Percentiles rank a stretch among this genome's conserved stretches.
Evolutionary conservation across 2,797 vertebrate species (phyloP).

Genomic region (Karalla daura): DNA sequence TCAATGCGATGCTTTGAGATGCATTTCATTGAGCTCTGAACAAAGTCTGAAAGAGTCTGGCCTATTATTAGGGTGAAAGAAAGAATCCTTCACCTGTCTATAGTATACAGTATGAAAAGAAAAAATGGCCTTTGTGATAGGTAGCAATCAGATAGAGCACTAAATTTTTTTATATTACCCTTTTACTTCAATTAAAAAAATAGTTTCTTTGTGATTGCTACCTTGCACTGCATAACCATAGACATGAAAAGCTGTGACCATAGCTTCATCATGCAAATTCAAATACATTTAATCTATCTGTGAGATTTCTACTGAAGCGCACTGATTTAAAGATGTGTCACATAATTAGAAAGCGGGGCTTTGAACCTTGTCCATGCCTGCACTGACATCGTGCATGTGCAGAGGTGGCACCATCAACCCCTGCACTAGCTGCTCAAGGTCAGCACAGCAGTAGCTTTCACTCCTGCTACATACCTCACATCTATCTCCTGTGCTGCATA

Average conservation of each 20-base stretch:
- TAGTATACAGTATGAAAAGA: too few species aligned
- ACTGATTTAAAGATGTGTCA: neutral
- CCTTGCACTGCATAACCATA: too few species aligned
- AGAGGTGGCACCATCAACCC: neutral
- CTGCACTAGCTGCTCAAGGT: slow-evolving; percentile 53
- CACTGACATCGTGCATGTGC: slow-evolving; percentile 16
- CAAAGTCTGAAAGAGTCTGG: too few species aligned
- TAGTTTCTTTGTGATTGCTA: too few species aligned
- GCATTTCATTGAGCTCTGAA: too few species aligned
- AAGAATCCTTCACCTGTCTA: too few species aligned
- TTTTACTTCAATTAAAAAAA: too few species aligned
- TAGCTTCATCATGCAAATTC: neutral
- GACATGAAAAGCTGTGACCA: neutral
- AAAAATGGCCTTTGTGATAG: too few species aligned
- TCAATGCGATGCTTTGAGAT: too few species aligned
- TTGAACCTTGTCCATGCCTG: neutral
- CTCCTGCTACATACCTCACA: slow-evolving; percentile 22
- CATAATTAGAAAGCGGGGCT: neutral
- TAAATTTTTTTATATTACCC: too few species aligned
- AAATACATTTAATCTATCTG: neutral
- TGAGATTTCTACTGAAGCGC: neutral
- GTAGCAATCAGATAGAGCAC: too few species aligned
- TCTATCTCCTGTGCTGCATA: slow-evolving; percentile 45
- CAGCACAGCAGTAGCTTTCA: slow-evolving; percentile 24
- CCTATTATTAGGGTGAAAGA: too few species aligned